These are phyloP conservation scores for Euspilapteryx auroguttella DNA, from an alignment of 2,888 invertebrate genomes.

Conservation along the genomic window DNA sequence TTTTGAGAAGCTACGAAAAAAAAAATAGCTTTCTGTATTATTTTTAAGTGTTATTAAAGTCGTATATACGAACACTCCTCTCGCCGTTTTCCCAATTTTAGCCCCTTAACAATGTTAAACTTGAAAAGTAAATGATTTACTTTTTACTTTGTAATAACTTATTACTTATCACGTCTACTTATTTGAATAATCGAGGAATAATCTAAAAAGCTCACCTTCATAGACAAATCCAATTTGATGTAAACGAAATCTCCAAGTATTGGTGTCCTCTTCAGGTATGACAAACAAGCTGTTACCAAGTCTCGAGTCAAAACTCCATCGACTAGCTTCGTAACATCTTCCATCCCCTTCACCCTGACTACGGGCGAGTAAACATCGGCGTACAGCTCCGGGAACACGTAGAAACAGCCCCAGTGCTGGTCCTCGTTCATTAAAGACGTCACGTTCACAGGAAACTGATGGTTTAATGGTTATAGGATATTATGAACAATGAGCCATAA, in stretches of 20 bases:
- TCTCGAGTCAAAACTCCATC: constrained; percentile 52
- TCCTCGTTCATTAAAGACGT: constrained; percentile 35
- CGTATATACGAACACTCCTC: too few species aligned
- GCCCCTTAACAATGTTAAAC: too few species aligned
- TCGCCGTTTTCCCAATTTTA: too few species aligned
- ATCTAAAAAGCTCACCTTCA: constrained; percentile 20
- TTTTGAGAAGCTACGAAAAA: too few species aligned
- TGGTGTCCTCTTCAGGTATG: constrained; percentile 55
- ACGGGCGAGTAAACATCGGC: constrained; percentile 30
- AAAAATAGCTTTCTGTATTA: too few species aligned
- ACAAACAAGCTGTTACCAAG: constrained; percentile 48
- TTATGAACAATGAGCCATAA: too few species aligned
- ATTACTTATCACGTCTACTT: too few species aligned
- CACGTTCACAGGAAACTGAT: constrained; percentile 30
- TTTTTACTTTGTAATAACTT: too few species aligned
- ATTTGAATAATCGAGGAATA: too few species aligned
- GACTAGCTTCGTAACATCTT: constrained; percentile 28
- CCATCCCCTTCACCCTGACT: constrained; percentile 18
- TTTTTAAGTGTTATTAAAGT: too few species aligned
- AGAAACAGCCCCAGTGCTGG: constrained; percentile 44
- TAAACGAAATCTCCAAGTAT: constrained; percentile 52
- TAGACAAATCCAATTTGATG: constrained; percentile 54
- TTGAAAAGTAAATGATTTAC: too few species aligned
- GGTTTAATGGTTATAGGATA: too few species aligned
- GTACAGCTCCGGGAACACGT: constrained; percentile 39